A percentile compares a stretch with the other conserved stretches of the same genome.
phyloP scores from a whole-genome alignment of 1,140 invertebrate genomes.

The Teleogryllus occipitalis region DNA sequence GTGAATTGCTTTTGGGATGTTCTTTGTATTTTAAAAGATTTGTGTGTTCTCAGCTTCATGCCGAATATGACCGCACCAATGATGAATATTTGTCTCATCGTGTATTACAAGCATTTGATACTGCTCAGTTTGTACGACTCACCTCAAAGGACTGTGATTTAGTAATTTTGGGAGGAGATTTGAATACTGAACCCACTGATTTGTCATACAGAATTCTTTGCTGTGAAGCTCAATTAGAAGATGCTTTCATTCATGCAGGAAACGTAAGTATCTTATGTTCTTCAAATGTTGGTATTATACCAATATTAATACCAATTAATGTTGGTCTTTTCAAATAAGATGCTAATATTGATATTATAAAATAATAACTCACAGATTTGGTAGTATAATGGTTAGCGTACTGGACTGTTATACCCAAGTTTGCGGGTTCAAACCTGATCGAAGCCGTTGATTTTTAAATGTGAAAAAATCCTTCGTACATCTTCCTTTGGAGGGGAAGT shows the following conservation, averaged over 20 bases:
- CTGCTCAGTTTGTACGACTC: slow-evolving; percentile 83
- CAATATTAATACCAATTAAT: background rate
- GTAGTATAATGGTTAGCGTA: background rate
- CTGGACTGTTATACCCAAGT: too few relatives aligned
- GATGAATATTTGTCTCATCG: slow-evolving; percentile 88
- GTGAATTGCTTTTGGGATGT: slow-evolving; percentile 5
- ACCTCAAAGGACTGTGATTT: slow-evolving; percentile 71
- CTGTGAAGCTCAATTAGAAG: slow-evolving; percentile 41
- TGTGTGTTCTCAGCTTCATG: slow-evolving; percentile 65
- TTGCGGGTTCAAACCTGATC: too few relatives aligned
- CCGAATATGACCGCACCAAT: slow-evolving; percentile 77
- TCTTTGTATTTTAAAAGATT: background rate
- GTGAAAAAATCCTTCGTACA: too few relatives aligned
- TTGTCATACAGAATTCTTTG: slow-evolving; percentile 61
- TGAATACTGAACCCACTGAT: slow-evolving; percentile 83
- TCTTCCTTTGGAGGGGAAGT: too few relatives aligned
- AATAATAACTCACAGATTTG: background rate
- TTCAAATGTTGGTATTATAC: background rate
- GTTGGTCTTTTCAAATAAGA: background rate
- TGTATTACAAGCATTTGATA: slow-evolving; percentile 86
- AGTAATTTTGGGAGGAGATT: slow-evolving; percentile 81
- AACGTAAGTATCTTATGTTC: background rate
- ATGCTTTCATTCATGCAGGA: slow-evolving; percentile 35
- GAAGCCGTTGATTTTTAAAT: too few relatives aligned
- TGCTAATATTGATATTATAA: background rate